phyloP scores from a whole-genome alignment of 1,140 invertebrate genomes.

The Drosophila azteca region DNA sequence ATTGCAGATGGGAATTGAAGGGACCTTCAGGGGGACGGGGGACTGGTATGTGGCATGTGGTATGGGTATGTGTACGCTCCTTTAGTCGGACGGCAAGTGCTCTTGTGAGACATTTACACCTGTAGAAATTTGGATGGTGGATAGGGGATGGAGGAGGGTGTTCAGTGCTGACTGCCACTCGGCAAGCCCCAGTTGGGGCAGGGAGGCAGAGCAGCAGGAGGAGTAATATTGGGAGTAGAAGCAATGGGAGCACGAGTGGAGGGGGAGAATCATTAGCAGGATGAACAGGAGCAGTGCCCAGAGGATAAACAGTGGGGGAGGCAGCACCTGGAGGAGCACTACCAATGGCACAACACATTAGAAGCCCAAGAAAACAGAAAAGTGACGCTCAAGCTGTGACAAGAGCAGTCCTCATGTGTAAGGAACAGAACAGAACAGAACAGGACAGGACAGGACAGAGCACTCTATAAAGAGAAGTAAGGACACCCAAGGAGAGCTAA shows the following conservation, averaged over 20 bases:
- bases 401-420: conserved; percentile 48
- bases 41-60: neutral
- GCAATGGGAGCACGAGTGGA: too few relatives aligned
- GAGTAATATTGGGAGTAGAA: too few relatives aligned
- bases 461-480: neutral
- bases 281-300: too few relatives aligned
- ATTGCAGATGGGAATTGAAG: too few relatives aligned
- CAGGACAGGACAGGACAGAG: too few relatives aligned
- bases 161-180: too few relatives aligned
- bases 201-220: conserved; percentile 3
- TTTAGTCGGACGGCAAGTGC: conserved; percentile 17
- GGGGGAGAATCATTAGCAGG: too few relatives aligned
- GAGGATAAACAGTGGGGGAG: neutral
- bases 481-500: too few relatives aligned
- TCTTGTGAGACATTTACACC: conserved; percentile 71
- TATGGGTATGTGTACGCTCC: too few relatives aligned
- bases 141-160: neutral
- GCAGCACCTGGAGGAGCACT: neutral
- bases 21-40: neutral
- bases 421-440: neutral
- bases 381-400: conserved; percentile 53
- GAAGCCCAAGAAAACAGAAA: conserved; percentile 55
- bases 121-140: conserved; percentile 61
- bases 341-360: conserved; percentile 40
- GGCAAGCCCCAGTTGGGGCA: too few relatives aligned